Percentiles rank a stretch among this genome's conserved stretches.
Evolutionary conservation across 2,888 invertebrate species (phyloP).

Genomic region (Eueremaeus valkanovi): DNA sequence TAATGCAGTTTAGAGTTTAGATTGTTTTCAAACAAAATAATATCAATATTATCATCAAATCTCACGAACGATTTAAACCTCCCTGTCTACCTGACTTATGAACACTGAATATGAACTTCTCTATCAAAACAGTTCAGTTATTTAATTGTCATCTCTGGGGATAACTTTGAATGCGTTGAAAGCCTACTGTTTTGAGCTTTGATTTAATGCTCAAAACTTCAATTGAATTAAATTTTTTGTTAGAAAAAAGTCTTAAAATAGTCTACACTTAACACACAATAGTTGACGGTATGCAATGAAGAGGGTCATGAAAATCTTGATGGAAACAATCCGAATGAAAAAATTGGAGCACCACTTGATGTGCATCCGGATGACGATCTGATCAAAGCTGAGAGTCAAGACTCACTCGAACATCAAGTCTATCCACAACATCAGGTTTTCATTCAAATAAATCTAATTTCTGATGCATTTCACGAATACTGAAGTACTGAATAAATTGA

Average conservation of each 20-base stretch:
- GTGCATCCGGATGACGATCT: slow-evolving; percentile 38
- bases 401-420: slow-evolving; percentile 35
- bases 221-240: not conserved
- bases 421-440: slow-evolving; percentile 39
- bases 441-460: not conserved
- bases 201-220: too few relatives aligned
- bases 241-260: not conserved
- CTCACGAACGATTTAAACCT: not conserved
- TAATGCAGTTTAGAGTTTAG: not conserved
- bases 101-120: too few relatives aligned
- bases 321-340: slow-evolving; percentile 23
- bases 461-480: not conserved
- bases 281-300: not conserved
- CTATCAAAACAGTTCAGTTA: too few relatives aligned
- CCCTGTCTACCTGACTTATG: too few relatives aligned
- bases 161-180: not conserved
- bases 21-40: not conserved
- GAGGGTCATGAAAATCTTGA: slow-evolving; percentile 26
- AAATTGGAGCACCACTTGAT: slow-evolving; percentile 34
- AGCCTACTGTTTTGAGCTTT: not conserved
- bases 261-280: not conserved
- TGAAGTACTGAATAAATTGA: not conserved
- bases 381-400: slow-evolving; percentile 41
- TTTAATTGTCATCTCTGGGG: too few relatives aligned
- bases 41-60: not conserved